A percentile compares a stretch with the other conserved stretches of the same genome.
Conservation (phyloP, 2,888 invertebrate genomes). For the Camponotus fellah region DNA sequence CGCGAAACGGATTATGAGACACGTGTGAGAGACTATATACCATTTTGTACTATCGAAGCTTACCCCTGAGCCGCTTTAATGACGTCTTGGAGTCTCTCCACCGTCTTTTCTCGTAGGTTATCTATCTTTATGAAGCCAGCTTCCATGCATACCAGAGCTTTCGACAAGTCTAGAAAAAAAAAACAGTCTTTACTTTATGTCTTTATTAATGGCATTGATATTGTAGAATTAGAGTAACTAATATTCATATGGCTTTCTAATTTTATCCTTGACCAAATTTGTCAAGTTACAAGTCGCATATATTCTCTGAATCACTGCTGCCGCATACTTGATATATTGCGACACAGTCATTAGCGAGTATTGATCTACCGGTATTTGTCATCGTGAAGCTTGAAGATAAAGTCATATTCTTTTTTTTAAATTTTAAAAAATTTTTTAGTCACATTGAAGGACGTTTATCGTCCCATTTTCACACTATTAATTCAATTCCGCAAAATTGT, state of each 20-base stretch:
- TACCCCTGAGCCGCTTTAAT: constrained; percentile 81
- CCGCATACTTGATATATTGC: not conserved
- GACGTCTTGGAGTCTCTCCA: constrained; percentile 79
- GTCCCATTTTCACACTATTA: constrained; percentile 7
- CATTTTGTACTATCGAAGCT: not conserved
- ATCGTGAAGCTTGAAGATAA: not conserved
- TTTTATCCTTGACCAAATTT: constrained; percentile 29
- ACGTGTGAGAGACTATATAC: not conserved
- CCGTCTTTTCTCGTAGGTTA: constrained; percentile 77
- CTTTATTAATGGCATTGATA: not conserved
- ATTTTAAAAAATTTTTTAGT: not conserved
- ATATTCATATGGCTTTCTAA: constrained; percentile 26
- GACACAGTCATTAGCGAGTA: not conserved
- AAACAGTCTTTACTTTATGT: too few relatives aligned
- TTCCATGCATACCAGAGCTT: constrained; percentile 82
- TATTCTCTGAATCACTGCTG: constrained; percentile 8
- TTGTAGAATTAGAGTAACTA: not conserved
- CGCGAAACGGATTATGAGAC: not conserved
- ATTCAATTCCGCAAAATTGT: not conserved
- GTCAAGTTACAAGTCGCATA: not conserved
- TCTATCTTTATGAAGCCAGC: constrained; percentile 82
- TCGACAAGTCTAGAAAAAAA: constrained; percentile 78
- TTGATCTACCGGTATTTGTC: constrained; percentile 7
- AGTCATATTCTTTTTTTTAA: not conserved
- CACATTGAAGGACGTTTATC: not conserved